These are phyloP conservation scores for Sycophila texana DNA, from an alignment of 2,888 invertebrate genomes.

Conservation along the genomic window DNA sequence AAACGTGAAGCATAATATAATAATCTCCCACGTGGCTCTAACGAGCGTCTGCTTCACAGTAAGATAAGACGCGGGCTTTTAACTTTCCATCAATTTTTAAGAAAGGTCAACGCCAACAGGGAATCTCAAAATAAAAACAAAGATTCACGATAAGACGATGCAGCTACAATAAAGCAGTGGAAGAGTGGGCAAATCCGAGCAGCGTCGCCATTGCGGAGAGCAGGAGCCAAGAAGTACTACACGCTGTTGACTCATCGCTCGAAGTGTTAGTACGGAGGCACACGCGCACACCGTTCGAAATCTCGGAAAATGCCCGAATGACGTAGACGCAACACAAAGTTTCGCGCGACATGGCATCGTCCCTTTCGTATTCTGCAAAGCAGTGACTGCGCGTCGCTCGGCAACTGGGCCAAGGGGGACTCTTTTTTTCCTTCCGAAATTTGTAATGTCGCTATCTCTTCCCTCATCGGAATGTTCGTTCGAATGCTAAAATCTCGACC, in stretches of 20 bases:
- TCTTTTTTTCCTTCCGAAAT: not conserved
- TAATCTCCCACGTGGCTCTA: slow-evolving; percentile 44
- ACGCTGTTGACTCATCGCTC: slow-evolving; percentile 22
- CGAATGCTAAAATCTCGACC: not conserved
- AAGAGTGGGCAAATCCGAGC: not conserved
- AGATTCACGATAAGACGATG: not conserved
- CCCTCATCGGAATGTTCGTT: not conserved
- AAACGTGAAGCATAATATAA: not conserved
- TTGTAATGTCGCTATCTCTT: too few species aligned
- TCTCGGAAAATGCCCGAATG: slow-evolving; percentile 26
- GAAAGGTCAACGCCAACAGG: too few species aligned
- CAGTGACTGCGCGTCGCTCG: too few species aligned
- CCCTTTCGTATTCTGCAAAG: too few species aligned
- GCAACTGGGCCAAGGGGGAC: too few species aligned
- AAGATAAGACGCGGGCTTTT: not conserved
- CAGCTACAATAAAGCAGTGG: not conserved
- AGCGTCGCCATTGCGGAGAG: slow-evolving; percentile 31
- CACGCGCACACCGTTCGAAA: slow-evolving; percentile 23
- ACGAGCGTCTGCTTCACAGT: not conserved
- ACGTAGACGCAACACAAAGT: not conserved
- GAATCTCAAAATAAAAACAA: too few species aligned
- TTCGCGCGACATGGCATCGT: too few species aligned
- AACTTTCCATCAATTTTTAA: too few species aligned
- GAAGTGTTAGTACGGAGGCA: not conserved
- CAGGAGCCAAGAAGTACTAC: slow-evolving; percentile 27